Conservation (phyloP, 2,113 vertebrate genomes). For the Oophaga pumilio region DNA sequence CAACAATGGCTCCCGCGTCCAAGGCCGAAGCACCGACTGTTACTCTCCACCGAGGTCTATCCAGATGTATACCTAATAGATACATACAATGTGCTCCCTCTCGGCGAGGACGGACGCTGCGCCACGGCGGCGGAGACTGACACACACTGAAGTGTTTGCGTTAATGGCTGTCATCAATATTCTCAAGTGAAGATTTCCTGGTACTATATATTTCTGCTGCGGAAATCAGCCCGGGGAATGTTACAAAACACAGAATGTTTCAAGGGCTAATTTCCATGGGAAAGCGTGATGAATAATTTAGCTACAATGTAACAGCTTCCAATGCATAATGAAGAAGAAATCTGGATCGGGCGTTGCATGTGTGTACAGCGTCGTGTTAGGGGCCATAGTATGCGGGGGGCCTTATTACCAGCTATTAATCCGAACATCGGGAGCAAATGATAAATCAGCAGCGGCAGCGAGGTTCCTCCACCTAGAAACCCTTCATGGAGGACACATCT, state of each 20-base stretch:
- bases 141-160: conserved; percentile 42
- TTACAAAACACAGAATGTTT: conserved; percentile 53
- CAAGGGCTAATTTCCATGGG: conserved; percentile 50
- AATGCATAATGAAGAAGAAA: conserved; percentile 50
- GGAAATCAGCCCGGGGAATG: conserved; percentile 43
- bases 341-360: conserved; percentile 29
- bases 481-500: no score
- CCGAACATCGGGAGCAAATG: not conserved
- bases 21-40: not conserved
- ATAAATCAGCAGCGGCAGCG: not conserved
- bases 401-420: not conserved
- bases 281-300: conserved; percentile 56
- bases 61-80: not conserved
- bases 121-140: conserved; percentile 12
- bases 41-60: not conserved
- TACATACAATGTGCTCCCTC: not conserved
- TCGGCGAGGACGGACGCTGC: conserved; percentile 9
- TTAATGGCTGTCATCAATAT: conserved; percentile 49
- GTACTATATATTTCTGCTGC: conserved; percentile 35
- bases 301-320: conserved; percentile 44
- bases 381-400: not conserved
- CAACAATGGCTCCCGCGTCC: not conserved
- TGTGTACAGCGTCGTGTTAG: not conserved
- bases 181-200: conserved; percentile 30
- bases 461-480: not conserved